These are phyloP conservation scores for Botia kubotai DNA, from an alignment of 2,797 vertebrate genomes.

Conservation along the genomic window DNA sequence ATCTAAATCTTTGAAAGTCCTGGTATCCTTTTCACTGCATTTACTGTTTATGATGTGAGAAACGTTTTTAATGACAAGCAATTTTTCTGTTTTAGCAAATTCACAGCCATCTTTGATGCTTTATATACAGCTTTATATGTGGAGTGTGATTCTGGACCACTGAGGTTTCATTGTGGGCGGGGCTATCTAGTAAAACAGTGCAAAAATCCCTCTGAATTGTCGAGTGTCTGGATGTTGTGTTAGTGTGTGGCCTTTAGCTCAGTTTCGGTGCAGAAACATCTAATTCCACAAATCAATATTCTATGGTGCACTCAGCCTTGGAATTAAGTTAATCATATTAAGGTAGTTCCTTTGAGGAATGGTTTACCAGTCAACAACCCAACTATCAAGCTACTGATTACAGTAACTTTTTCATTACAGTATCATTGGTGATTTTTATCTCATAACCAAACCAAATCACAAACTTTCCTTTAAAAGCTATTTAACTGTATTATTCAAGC, in stretches of 20 bases:
- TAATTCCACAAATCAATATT: background rate
- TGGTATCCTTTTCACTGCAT: too few species aligned
- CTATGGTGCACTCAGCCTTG: background rate
- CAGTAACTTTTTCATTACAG: background rate
- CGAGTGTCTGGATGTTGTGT: background rate
- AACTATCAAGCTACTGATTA: background rate
- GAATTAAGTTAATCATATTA: background rate
- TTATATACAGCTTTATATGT: too few species aligned
- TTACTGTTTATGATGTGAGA: too few species aligned
- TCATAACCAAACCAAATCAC: background rate
- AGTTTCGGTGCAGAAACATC: background rate
- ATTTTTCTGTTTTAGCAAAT: too few species aligned
- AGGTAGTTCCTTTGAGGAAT: background rate
- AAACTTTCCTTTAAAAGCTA: background rate
- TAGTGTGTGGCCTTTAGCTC: background rate
- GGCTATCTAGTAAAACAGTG: background rate
- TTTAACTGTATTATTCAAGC: background rate
- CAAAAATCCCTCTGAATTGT: background rate
- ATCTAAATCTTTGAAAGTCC: too few species aligned
- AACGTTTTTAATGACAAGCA: too few species aligned
- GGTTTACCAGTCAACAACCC: background rate
- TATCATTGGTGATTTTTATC: slow-evolving; percentile 9
- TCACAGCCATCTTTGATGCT: too few species aligned
- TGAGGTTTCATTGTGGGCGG: too few species aligned
- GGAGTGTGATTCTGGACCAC: too few species aligned